Percentiles rank a stretch among this genome's conserved stretches.
These are phyloP conservation scores for Malurus cyaneus DNA, from an alignment of 2,113 vertebrate species.

Conservation along the genomic window DNA sequence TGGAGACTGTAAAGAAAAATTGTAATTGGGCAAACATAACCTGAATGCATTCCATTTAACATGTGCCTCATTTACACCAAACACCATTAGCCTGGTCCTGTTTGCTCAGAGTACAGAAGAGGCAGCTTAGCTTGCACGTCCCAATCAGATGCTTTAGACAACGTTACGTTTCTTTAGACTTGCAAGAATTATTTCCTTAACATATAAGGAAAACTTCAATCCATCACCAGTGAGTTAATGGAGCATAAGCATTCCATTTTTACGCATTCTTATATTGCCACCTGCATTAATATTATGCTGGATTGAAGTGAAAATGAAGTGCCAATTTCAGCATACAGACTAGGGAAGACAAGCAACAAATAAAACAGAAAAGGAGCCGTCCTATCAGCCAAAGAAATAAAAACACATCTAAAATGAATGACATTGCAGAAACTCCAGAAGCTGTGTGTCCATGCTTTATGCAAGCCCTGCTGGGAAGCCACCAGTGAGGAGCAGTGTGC, in stretches of 20 bases:
- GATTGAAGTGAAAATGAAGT: slow-evolving; percentile 47
- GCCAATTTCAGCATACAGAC: slow-evolving; percentile 51
- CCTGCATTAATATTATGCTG: slow-evolving; percentile 37
- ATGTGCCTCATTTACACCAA: slow-evolving; percentile 53
- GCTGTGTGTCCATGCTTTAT: accelerated
- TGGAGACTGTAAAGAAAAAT: slow-evolving; percentile 40
- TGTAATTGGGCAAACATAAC: neutral
- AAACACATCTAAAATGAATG: neutral
- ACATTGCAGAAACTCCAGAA: neutral
- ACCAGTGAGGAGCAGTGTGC: neutral
- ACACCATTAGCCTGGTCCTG: slow-evolving; percentile 30
- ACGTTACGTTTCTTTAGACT: neutral
- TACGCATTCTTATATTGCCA: slow-evolving; percentile 1
- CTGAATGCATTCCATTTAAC: neutral
- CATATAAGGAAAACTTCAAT: slow-evolving; percentile 48
- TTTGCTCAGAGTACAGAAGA: slow-evolving; percentile 44
- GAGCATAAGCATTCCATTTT: slow-evolving; percentile 13
- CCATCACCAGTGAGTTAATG: slow-evolving; percentile 1
- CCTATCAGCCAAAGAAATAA: neutral
- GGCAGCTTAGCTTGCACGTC: neutral
- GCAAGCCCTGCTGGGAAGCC: neutral
- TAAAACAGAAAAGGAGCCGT: slow-evolving; percentile 7
- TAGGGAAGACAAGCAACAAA: slow-evolving; percentile 9
- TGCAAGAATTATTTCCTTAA: slow-evolving; percentile 6
- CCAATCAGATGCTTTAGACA: neutral